Evolutionary conservation across 2,888 invertebrate genomes (phyloP).

Genomic region (Apotomis turbidana): DNA sequence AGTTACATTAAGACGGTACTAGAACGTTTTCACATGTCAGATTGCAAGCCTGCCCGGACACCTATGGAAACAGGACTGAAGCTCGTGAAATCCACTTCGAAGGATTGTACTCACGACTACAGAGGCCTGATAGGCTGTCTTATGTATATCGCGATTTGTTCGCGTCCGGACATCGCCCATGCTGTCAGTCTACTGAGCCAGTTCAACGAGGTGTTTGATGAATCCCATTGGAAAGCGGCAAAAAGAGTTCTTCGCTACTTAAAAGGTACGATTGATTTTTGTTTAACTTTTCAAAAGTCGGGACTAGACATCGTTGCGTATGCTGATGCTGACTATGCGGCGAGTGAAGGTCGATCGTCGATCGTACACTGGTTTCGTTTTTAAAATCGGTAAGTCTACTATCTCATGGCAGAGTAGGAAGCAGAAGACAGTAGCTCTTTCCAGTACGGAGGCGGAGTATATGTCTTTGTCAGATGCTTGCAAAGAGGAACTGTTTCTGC

Average conservation of each 20-base stretch:
- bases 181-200: neutral
- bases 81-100: slow-evolving; percentile 5
- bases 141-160: slow-evolving; percentile 1
- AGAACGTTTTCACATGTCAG: slow-evolving; percentile 7
- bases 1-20: slow-evolving; percentile 19
- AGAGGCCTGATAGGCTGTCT: neutral
- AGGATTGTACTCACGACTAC: neutral
- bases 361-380: too few relatives aligned
- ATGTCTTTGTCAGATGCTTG: slow-evolving; percentile 49
- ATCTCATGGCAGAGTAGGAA: slow-evolving; percentile 50
- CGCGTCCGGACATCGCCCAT: neutral
- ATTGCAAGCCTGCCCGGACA: slow-evolving; percentile 1
- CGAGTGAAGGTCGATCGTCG: too few relatives aligned
- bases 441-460: slow-evolving; percentile 54
- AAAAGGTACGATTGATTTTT: too few relatives aligned
- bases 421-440: slow-evolving; percentile 48
- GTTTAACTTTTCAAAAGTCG: too few relatives aligned
- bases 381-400: neutral
- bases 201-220: slow-evolving; percentile 5
- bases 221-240: neutral
- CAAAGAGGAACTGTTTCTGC: slow-evolving; percentile 44
- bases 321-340: too few relatives aligned
- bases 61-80: slow-evolving; percentile 4
- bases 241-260: too few relatives aligned
- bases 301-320: too few relatives aligned